A percentile compares a stretch with the other conserved stretches of the same genome.
Evolutionary conservation across 2,113 vertebrate genomes (phyloP).

Genomic region (Anser brachyrhynchus): DNA sequence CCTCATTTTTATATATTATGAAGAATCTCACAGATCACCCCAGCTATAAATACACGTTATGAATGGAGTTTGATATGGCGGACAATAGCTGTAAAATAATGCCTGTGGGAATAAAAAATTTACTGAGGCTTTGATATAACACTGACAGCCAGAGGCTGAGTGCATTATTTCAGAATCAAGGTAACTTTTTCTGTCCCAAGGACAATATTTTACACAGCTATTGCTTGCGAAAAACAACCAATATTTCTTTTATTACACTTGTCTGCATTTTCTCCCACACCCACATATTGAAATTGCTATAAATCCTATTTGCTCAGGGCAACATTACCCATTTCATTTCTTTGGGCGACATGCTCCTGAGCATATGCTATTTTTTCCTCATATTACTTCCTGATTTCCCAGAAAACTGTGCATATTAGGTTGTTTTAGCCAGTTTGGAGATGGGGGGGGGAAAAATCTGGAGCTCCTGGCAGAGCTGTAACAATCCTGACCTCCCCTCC

Average conservation of each 20-base stretch:
- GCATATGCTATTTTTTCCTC: not conserved
- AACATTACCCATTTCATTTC: not conserved
- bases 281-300: not conserved
- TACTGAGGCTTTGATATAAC: constrained; percentile 27
- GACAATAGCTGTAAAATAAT: constrained; percentile 52
- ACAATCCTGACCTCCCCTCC: not conserved
- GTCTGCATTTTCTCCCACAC: not conserved
- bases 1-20: constrained; percentile 42
- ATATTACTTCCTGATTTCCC: not conserved
- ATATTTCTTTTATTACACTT: constrained; percentile 26
- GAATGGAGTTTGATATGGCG: constrained; percentile 22
- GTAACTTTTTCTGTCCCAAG: constrained; percentile 42
- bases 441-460: not conserved
- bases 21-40: constrained; percentile 13
- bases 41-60: constrained; percentile 49
- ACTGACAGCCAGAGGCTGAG: constrained; percentile 18
- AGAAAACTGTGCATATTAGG: not conserved
- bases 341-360: not conserved
- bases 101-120: constrained; percentile 31
- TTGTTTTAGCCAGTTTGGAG: not conserved
- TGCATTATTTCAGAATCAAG: constrained; percentile 44
- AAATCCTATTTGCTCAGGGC: constrained; percentile 12
- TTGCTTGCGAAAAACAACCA: not conserved
- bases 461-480: not conserved
- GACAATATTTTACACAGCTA: constrained; percentile 25